Percentiles rank a stretch among this genome's conserved stretches.
phyloP scores from a whole-genome alignment of 2,113 vertebrate genomes.

The Ctenomys sociabilis region DNA sequence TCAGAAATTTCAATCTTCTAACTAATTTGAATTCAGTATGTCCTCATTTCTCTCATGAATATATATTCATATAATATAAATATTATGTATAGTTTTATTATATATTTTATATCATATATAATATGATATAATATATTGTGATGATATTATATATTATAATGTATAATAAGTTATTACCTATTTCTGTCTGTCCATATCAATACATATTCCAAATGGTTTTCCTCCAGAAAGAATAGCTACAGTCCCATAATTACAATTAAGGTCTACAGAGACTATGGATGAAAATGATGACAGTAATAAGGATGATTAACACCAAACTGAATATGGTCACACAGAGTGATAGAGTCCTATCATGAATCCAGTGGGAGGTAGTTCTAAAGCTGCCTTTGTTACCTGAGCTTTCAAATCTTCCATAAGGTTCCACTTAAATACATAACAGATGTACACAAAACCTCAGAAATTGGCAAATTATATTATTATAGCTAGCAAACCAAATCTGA shows the following conservation, averaged over 20 bases:
- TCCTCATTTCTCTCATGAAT: constrained; percentile 4
- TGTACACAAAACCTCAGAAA: constrained; percentile 82
- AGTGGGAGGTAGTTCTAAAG: neutral
- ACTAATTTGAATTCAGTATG: neutral
- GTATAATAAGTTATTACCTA: too few species aligned
- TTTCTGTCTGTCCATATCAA: neutral
- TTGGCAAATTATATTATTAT: constrained; percentile 87
- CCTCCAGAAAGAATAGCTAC: neutral
- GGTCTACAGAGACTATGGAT: neutral
- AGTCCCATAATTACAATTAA: neutral
- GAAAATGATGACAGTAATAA: neutral
- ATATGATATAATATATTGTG: too few species aligned
- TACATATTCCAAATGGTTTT: neutral
- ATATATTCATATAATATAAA: neutral
- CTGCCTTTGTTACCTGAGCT: constrained; percentile 83
- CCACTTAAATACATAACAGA: constrained; percentile 83
- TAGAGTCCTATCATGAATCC: neutral
- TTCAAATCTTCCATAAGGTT: constrained; percentile 86
- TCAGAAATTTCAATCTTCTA: neutral
- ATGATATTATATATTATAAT: too few species aligned
- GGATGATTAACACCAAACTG: neutral
- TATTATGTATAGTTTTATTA: too few species aligned
- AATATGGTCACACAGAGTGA: neutral
- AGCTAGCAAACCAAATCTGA: constrained; percentile 86
- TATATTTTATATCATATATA: too few species aligned